phyloP scores from a whole-genome alignment of 1,140 invertebrate genomes.

The Plutomurus gul region DNA sequence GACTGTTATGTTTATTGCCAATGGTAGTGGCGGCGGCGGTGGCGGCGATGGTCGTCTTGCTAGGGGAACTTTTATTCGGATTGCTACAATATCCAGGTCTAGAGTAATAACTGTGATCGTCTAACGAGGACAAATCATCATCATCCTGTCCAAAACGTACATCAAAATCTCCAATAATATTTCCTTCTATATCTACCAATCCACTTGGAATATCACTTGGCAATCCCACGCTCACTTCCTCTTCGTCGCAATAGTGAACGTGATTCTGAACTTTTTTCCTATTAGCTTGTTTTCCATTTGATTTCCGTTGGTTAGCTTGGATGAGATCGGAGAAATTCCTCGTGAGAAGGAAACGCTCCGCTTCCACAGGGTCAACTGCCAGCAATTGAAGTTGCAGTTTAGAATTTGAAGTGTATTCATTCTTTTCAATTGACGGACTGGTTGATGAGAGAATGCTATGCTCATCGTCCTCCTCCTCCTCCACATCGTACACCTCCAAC shows the following conservation, averaged over 20 bases:
- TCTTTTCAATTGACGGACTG: not conserved
- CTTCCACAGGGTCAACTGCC: not conserved
- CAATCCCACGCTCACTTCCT: conserved; percentile 37
- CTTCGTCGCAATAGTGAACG: conserved; percentile 4
- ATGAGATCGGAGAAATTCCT: not conserved
- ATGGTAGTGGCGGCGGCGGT: too few species aligned
- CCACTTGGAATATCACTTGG: conserved; percentile 42
- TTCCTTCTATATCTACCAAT: conserved; percentile 40
- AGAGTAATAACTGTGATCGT: conserved; percentile 17
- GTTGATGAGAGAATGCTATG: not conserved
- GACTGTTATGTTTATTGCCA: not conserved
- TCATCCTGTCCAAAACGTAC: conserved; percentile 41
- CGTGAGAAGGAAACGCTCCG: not conserved
- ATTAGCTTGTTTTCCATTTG: not conserved
- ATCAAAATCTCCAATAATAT: conserved; percentile 34
- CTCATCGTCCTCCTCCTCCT: not conserved
- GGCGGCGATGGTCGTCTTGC: too few species aligned
- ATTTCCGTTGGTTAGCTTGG: too few species aligned
- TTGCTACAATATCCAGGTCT: not conserved
- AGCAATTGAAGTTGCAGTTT: not conserved
- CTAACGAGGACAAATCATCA: conserved; percentile 37
- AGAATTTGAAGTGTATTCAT: not conserved
- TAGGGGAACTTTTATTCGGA: conserved; percentile 1
- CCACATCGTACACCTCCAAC: not conserved
- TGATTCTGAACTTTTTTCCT: not conserved